Conservation (phyloP, 2,113 vertebrate genomes). For the Mastomys coucha region DNA sequence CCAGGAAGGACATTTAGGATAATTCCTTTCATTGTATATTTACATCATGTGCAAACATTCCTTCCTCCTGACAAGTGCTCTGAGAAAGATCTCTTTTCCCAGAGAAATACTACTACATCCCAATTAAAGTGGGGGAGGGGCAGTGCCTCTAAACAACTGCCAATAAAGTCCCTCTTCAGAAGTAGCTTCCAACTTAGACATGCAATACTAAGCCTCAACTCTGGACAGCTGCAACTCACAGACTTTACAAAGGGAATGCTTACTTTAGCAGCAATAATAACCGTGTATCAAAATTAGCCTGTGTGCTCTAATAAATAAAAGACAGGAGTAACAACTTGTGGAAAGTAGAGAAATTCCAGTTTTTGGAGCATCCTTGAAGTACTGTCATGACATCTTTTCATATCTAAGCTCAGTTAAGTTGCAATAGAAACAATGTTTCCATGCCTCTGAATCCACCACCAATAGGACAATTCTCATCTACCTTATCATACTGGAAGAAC, state of each 20-base stretch:
- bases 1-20: constrained; percentile 39
- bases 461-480: constrained; percentile 29
- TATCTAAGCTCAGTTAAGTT: constrained; percentile 23
- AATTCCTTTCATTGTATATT: constrained; percentile 31
- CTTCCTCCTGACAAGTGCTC: background rate
- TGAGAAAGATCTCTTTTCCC: background rate
- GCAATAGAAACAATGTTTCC: constrained; percentile 19
- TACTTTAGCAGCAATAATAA: constrained; percentile 60
- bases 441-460: constrained; percentile 37
- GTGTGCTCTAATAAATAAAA: constrained; percentile 29
- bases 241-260: constrained; percentile 68
- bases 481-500: background rate
- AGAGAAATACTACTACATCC: constrained; percentile 41
- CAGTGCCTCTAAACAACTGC: background rate
- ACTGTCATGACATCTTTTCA: constrained; percentile 28
- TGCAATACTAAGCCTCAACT: constrained; percentile 47
- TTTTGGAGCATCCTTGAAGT: constrained; percentile 54
- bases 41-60: constrained; percentile 20
- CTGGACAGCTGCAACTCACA: constrained; percentile 51
- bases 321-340: constrained; percentile 33
- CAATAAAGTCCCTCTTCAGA: constrained; percentile 43
- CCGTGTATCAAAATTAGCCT: constrained; percentile 51
- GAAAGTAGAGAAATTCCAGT: constrained; percentile 34
- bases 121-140: background rate
- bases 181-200: constrained; percentile 70